Percentiles rank a stretch among this genome's conserved stretches.
These are phyloP conservation scores for Leucoraja ocellata DNA, from an alignment of 2,797 vertebrate genomes.

Conservation along the genomic window DNA sequence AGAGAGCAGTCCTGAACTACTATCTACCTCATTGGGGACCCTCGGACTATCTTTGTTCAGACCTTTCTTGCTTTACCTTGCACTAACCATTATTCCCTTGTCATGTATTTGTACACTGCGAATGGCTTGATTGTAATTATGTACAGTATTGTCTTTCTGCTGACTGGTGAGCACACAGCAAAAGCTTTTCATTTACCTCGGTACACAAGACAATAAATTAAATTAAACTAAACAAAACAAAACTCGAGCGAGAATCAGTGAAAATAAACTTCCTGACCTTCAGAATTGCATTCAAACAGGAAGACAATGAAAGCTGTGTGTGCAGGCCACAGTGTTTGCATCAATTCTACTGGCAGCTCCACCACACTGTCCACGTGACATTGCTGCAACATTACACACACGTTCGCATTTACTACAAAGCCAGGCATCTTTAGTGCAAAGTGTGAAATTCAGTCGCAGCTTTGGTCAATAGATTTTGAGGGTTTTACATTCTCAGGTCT, in stretches of 20 bases:
- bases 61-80: too few species aligned
- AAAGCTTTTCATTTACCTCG: too few species aligned
- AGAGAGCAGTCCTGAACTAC: too few species aligned
- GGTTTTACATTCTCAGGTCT: not conserved
- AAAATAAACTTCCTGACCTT: not conserved
- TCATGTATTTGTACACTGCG: too few species aligned
- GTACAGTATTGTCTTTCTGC: too few species aligned
- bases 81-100: too few species aligned
- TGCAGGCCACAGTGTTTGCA: not conserved
- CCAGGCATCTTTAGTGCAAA: not conserved
- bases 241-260: not conserved
- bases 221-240: too few species aligned
- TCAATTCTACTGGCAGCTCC: not conserved
- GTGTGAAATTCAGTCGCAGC: not conserved
- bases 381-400: not conserved
- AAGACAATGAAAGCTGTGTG: not conserved
- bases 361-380: not conserved
- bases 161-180: too few species aligned
- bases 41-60: too few species aligned
- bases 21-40: too few species aligned
- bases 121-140: too few species aligned
- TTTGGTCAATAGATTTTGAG: not conserved
- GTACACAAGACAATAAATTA: too few species aligned
- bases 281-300: not conserved
- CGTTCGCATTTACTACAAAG: not conserved